A percentile compares a stretch with the other conserved stretches of the same genome.
phyloP scores from a whole-genome alignment of 2,113 vertebrate species.

The Conger conger region DNA sequence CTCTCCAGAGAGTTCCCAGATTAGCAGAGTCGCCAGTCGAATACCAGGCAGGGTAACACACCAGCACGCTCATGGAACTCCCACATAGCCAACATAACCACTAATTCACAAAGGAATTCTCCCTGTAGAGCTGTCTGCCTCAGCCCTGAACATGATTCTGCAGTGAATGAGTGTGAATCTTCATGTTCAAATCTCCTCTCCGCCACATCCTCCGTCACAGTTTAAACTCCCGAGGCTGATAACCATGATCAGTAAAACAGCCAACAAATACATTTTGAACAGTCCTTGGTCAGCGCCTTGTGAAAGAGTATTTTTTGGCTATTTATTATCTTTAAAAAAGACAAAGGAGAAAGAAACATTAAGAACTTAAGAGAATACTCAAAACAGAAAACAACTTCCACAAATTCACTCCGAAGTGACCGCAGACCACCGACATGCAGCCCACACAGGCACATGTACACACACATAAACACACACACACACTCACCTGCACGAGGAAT shows the following conservation, averaged over 20 bases:
- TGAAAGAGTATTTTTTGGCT: neutral
- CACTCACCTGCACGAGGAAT: slow-evolving; percentile 91
- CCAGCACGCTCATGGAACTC: slow-evolving; percentile 38
- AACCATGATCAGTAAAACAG: too few species aligned
- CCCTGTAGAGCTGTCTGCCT: neutral
- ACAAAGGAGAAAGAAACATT: neutral
- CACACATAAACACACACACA: slow-evolving; percentile 13
- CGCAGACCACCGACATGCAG: neutral
- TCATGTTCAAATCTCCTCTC: neutral
- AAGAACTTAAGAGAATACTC: neutral
- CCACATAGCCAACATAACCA: neutral
- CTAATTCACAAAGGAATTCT: neutral
- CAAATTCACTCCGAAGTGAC: neutral
- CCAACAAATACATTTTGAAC: neutral
- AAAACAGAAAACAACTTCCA: neutral
- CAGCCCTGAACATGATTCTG: neutral
- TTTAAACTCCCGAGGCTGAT: neutral
- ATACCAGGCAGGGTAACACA: slow-evolving; percentile 60
- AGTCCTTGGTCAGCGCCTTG: neutral
- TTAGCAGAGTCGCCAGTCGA: slow-evolving; percentile 62
- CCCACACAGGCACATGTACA: neutral
- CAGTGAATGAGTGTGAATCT: neutral
- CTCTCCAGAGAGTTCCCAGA: slow-evolving; percentile 57
- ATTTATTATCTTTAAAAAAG: neutral
- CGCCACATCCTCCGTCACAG: neutral